phyloP scores from a whole-genome alignment of 2,888 invertebrate species.

The Aelia acuminata region DNA sequence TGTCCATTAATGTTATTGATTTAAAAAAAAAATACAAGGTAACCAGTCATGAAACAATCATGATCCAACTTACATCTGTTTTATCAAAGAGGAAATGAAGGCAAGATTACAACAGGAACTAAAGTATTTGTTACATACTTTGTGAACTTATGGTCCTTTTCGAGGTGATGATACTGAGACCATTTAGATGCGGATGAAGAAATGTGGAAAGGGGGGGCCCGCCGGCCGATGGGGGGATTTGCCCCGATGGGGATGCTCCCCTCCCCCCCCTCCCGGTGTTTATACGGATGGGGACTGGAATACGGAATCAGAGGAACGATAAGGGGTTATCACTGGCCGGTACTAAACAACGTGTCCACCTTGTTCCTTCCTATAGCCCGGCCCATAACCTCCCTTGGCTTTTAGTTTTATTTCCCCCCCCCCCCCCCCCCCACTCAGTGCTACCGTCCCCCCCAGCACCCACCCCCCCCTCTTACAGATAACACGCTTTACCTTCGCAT shows the following conservation, averaged over 20 bases:
- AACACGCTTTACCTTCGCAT: conserved; percentile 46
- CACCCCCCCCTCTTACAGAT: background rate
- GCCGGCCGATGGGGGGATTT: background rate
- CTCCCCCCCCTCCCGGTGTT: background rate
- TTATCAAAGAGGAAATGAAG: too few relatives aligned
- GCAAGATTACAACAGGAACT: too few relatives aligned
- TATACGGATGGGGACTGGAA: conserved; percentile 25
- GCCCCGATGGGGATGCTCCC: too few relatives aligned
- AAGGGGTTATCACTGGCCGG: conserved; percentile 16
- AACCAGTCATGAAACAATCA: too few relatives aligned
- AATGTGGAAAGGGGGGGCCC: background rate
- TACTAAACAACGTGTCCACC: conserved; percentile 35
- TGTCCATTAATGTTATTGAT: too few relatives aligned
- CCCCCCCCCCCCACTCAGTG: background rate
- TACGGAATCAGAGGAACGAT: conserved; percentile 32
- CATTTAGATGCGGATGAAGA: background rate
- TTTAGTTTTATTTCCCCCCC: conserved; percentile 18
- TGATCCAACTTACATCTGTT: too few relatives aligned
- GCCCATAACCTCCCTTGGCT: background rate
- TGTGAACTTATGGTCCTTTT: too few relatives aligned
- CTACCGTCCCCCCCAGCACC: background rate
- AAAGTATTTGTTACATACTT: too few relatives aligned
- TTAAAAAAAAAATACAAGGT: too few relatives aligned
- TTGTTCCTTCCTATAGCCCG: conserved; percentile 36
- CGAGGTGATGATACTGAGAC: background rate